A percentile compares a stretch with the other conserved stretches of the same genome.
These are phyloP conservation scores for Xylocampa areola DNA, from an alignment of 2,888 invertebrate genomes.

Conservation along the genomic window DNA sequence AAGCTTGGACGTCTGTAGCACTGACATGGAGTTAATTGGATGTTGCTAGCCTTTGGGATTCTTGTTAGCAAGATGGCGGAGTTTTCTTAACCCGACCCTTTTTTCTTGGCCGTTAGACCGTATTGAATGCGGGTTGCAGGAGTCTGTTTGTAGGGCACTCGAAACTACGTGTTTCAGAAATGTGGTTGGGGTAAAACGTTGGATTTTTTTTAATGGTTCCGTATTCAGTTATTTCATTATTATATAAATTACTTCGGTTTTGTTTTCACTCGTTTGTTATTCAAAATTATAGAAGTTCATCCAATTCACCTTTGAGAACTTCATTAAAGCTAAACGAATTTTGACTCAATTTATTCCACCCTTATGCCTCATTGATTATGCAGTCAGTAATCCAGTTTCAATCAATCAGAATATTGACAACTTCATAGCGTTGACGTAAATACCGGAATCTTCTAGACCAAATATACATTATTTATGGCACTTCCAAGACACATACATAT, in stretches of 20 bases:
- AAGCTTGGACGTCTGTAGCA: constrained; percentile 39
- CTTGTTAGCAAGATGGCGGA: constrained; percentile 41
- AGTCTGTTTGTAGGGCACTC: constrained; percentile 18
- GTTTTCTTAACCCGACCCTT: constrained; percentile 21
- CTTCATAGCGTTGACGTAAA: constrained; percentile 6
- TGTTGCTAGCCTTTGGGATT: constrained; percentile 42
- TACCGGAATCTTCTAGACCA: constrained; percentile 27
- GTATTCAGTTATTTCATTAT: neutral
- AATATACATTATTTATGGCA: constrained; percentile 27
- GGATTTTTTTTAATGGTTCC: neutral
- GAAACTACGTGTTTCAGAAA: constrained; percentile 7
- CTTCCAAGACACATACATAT: constrained; percentile 24
- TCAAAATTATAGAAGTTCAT: constrained; percentile 1
- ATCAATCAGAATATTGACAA: constrained; percentile 21
- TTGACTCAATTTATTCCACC: constrained; percentile 17
- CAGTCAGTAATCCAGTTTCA: constrained; percentile 19
- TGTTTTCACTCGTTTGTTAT: neutral
- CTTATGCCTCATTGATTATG: constrained; percentile 16
- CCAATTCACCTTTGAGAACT: neutral
- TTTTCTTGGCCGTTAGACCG: constrained; percentile 20
- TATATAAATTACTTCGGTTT: constrained; percentile 1
- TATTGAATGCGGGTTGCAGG: constrained; percentile 25
- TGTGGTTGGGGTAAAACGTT: constrained; percentile 13
- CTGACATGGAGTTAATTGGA: constrained; percentile 53
- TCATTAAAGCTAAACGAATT: neutral